Conservation (phyloP, 2,113 vertebrate genomes). For the Gasterosteus aculeatus region DNA sequence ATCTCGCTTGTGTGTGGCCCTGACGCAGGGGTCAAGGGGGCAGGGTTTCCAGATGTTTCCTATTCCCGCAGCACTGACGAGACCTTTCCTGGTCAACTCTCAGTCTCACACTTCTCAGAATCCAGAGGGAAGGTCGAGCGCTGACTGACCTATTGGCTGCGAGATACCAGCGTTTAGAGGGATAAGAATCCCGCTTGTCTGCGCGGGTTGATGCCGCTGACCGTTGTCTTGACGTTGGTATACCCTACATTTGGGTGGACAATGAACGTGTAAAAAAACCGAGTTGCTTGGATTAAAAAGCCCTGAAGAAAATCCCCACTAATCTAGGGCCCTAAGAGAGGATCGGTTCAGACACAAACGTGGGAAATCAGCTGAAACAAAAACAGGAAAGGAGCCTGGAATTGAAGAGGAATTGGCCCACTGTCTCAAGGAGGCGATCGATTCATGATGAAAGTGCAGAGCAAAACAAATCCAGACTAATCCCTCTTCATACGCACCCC, state of each 20-base stretch:
- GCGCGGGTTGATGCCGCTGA: constrained; percentile 26
- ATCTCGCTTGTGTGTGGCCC: constrained; percentile 62
- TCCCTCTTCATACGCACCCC: constrained; percentile 57
- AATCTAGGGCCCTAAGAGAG: constrained; percentile 25
- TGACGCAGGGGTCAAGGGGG: constrained; percentile 50
- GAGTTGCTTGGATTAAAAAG: constrained; percentile 34
- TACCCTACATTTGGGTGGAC: constrained; percentile 36
- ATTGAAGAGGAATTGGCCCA: constrained; percentile 13
- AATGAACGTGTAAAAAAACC: constrained; percentile 55
- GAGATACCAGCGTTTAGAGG: constrained; percentile 48
- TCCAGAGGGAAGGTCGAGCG: constrained; percentile 38
- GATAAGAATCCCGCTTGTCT: constrained; percentile 49
- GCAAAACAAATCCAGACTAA: constrained; percentile 56
- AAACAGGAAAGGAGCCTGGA: constrained; percentile 11
- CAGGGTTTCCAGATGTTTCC: constrained; percentile 77
- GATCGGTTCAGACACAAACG: constrained; percentile 43
- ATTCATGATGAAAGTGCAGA: constrained; percentile 39
- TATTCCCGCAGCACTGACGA: constrained; percentile 54
- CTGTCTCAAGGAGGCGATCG: constrained; percentile 21
- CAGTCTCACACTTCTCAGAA: constrained; percentile 36
- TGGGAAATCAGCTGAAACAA: constrained; percentile 15
- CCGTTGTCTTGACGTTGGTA: constrained; percentile 35
- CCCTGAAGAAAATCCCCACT: constrained; percentile 45
- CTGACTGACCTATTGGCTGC: constrained; percentile 25
- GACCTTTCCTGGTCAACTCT: constrained; percentile 59